Conservation (phyloP, 2,797 vertebrate species). For the Luscinia megarhynchos region DNA sequence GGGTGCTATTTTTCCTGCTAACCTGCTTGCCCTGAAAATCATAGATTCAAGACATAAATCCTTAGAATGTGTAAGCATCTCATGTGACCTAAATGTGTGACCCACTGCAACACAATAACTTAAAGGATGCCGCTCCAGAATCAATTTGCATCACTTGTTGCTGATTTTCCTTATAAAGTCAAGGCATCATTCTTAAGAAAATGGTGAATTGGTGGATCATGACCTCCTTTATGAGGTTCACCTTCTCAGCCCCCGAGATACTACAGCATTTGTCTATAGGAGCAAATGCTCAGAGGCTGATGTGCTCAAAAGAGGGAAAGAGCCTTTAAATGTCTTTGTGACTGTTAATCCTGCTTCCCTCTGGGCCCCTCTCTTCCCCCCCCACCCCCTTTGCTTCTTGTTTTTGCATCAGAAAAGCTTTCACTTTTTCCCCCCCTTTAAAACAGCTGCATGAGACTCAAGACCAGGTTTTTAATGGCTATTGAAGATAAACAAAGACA, state of each 20-base stretch:
- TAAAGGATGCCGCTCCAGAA: constrained; percentile 85
- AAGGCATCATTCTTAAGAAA: constrained; percentile 84
- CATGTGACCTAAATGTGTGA: constrained; percentile 82
- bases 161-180: constrained; percentile 83
- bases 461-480: constrained; percentile 87
- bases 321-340: constrained; percentile 94
- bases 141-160: constrained; percentile 87
- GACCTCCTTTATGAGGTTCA: constrained; percentile 97
- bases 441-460: constrained; percentile 91
- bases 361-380: constrained; percentile 70
- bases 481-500: constrained; percentile 90
- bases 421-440: constrained; percentile 75
- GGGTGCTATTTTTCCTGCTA: constrained; percentile 33
- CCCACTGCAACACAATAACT: constrained; percentile 84
- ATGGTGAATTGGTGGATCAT: constrained; percentile 86
- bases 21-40: constrained; percentile 77
- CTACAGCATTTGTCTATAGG: constrained; percentile 88
- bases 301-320: constrained; percentile 90
- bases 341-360: constrained; percentile 90
- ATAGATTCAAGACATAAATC: constrained; percentile 78
- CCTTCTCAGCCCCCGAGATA: constrained; percentile 89
- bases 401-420: constrained; percentile 98
- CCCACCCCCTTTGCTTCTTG: not conserved
- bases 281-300: constrained; percentile 88
- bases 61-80: constrained; percentile 70